These are phyloP conservation scores for Thumatha senex DNA, from an alignment of 2,888 invertebrate genomes.

Conservation along the genomic window DNA sequence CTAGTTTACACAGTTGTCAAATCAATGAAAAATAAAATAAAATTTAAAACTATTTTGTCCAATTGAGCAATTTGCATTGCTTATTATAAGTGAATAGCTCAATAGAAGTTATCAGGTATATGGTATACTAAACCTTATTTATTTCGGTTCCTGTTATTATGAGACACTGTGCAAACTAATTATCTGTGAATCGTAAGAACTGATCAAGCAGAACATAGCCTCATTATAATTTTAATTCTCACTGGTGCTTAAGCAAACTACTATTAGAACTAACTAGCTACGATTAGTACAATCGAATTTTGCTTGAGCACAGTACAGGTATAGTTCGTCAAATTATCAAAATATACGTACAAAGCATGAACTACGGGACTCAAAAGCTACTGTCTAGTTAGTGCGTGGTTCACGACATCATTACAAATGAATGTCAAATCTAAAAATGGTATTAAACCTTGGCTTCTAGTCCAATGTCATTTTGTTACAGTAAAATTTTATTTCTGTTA, in stretches of 20 bases:
- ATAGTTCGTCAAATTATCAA: slow-evolving; percentile 2
- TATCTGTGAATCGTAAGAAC: slow-evolving; percentile 46
- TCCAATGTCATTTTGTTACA: background rate
- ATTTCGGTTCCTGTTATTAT: too few relatives aligned
- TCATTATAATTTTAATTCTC: slow-evolving; percentile 54
- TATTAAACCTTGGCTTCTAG: slow-evolving; percentile 14
- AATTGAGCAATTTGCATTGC: slow-evolving; percentile 20
- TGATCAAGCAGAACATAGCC: slow-evolving; percentile 45
- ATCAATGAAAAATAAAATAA: too few relatives aligned
- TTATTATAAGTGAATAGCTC: slow-evolving; percentile 17
- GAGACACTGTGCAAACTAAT: slow-evolving; percentile 19
- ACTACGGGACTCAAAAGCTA: background rate
- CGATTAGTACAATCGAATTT: too few relatives aligned
- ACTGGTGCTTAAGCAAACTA: slow-evolving; percentile 14
- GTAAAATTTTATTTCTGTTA: background rate
- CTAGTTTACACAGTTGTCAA: too few relatives aligned
- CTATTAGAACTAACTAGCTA: too few relatives aligned
- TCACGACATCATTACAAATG: slow-evolving; percentile 4
- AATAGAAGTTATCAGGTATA: too few relatives aligned
- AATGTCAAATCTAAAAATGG: slow-evolving; percentile 15
- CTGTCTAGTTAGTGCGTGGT: slow-evolving; percentile 2
- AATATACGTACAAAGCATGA: slow-evolving; percentile 2
- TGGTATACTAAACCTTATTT: too few relatives aligned
- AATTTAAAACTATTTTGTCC: too few relatives aligned
- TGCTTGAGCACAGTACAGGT: too few relatives aligned